These are phyloP conservation scores for Crossaster papposus DNA, from an alignment of 53 echinoderm and acorn worm genomes.

Conservation along the genomic window DNA sequence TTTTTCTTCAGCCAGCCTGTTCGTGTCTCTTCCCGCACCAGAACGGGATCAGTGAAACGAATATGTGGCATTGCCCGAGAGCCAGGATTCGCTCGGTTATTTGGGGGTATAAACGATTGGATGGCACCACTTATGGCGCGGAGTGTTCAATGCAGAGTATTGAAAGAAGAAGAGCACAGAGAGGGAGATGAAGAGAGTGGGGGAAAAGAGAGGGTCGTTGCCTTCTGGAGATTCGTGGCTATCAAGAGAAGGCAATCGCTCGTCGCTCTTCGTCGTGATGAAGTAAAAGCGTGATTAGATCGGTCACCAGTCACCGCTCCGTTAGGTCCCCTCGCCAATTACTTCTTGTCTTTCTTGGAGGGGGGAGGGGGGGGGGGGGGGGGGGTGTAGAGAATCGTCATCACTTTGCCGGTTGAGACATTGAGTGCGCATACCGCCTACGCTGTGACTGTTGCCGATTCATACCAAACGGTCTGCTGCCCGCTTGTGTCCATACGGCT, in stretches of 20 bases:
- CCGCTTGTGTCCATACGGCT: no score
- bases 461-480: no score
- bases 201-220: constrained; percentile 25
- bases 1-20: background rate
- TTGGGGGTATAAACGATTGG: background rate
- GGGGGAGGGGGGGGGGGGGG: background rate
- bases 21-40: background rate
- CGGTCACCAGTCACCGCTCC: constrained; percentile 12
- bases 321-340: background rate
- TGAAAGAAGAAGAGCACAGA: background rate
- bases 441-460: no score
- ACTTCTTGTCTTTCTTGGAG: background rate
- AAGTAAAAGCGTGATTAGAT: constrained; percentile 30
- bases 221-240: background rate
- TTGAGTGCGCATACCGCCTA: no score
- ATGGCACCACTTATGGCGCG: constrained; percentile 40
- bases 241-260: constrained; percentile 40
- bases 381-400: background rate
- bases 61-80: background rate
- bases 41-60: background rate
- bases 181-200: no score
- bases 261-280: constrained; percentile 15
- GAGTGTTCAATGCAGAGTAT: constrained; percentile 17
- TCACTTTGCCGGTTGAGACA: background rate
- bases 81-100: constrained; percentile 39